phyloP scores from a whole-genome alignment of 92 coral and sea anemone genomes.

The Porites cylindrica region DNA sequence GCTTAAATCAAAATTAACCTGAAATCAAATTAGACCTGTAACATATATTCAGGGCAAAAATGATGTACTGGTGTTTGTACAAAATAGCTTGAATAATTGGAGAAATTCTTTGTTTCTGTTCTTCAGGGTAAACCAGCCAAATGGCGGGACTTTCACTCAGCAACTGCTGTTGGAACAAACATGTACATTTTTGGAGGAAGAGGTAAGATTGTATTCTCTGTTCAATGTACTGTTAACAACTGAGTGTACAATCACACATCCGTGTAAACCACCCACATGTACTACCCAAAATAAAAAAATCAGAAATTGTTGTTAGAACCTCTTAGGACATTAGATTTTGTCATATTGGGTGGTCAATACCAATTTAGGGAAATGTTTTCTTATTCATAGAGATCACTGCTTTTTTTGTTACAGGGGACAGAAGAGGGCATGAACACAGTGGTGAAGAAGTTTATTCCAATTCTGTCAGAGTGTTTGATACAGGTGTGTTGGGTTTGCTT shows the following conservation, averaged over 20 bases:
- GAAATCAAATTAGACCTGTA: too few species aligned
- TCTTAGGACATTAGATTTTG: background rate
- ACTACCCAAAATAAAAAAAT: too few species aligned
- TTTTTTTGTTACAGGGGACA: conserved; percentile 73
- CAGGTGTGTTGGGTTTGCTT: conserved; percentile 64
- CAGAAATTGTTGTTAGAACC: background rate
- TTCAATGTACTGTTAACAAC: too few species aligned
- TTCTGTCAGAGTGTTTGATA: conserved; percentile 85
- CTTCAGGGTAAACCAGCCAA: conserved; percentile 87
- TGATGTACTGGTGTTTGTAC: background rate
- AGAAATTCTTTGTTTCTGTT: background rate
- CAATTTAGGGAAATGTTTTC: background rate
- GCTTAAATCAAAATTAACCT: too few species aligned
- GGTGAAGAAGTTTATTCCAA: conserved; percentile 90
- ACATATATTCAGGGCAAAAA: too few species aligned
- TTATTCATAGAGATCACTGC: background rate
- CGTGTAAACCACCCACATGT: background rate
- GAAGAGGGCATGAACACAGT: conserved; percentile 91
- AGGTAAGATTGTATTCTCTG: conserved; percentile 54
- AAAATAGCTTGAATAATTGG: too few species aligned
- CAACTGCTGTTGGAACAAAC: conserved; percentile 92
- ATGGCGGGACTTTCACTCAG: conserved; percentile 98
- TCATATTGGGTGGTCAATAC: background rate
- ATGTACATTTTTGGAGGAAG: conserved; percentile 99
- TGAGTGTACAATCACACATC: too few species aligned